Percentiles rank a stretch among this genome's conserved stretches.
phyloP scores from a whole-genome alignment of 2,113 vertebrate genomes.

The Fregata magnificens region DNA sequence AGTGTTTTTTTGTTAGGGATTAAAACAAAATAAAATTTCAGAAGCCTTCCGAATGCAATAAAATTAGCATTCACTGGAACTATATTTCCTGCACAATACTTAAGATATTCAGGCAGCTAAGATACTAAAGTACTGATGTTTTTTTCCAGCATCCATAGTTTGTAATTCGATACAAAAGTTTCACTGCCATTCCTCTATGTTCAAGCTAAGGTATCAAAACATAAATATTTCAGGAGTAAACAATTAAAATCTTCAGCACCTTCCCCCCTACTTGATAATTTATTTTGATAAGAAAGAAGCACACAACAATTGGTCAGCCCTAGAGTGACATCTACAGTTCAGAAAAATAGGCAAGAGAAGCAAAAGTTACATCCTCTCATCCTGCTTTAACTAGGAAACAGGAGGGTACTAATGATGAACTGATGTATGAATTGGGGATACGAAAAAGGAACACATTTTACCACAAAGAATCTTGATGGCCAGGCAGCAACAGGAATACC shows the following conservation, averaged over 20 bases:
- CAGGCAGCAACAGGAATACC: neutral
- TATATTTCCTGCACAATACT: neutral
- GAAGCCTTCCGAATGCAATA: neutral
- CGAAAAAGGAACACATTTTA: neutral
- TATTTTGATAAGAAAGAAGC: neutral
- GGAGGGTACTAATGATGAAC: neutral
- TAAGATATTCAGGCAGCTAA: neutral
- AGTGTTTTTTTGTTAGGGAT: rapidly evolving
- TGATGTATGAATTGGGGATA: neutral
- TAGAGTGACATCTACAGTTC: constrained; percentile 72
- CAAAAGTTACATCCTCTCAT: neutral
- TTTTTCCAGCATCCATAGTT: neutral
- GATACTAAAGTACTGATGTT: neutral
- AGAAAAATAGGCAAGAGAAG: neutral
- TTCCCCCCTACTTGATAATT: neutral
- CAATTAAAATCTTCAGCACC: neutral
- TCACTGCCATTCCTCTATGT: neutral
- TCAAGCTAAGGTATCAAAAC: neutral
- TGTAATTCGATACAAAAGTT: neutral
- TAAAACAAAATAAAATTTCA: neutral
- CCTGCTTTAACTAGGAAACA: neutral
- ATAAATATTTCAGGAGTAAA: neutral
- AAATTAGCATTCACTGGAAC: neutral
- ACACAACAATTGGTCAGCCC: neutral
- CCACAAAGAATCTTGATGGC: neutral